phyloP scores from a whole-genome alignment of 1,140 invertebrate species.

The Drosophila erecta region DNA sequence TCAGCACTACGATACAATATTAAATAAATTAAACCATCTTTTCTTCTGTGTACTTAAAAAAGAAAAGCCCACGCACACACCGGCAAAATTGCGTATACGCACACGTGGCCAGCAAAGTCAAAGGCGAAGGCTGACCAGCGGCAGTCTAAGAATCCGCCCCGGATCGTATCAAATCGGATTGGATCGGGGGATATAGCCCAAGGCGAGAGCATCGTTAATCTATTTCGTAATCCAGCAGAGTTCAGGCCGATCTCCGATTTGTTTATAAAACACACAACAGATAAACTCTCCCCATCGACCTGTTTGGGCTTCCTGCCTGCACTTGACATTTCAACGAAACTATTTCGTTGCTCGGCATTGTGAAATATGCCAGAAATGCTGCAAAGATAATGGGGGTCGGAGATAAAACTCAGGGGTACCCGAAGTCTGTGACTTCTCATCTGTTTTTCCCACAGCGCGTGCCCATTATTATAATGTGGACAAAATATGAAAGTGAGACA shows the following conservation, averaged over 20 bases:
- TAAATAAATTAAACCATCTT: neutral
- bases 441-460: constrained; percentile 29
- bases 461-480: constrained; percentile 53
- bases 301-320: constrained; percentile 50
- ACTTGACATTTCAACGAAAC: constrained; percentile 79
- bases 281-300: constrained; percentile 20
- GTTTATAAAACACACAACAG: constrained; percentile 43
- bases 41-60: neutral
- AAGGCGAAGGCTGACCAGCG: constrained; percentile 65
- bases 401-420: neutral
- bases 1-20: too few relatives aligned
- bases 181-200: constrained; percentile 20
- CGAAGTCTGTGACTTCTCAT: constrained; percentile 36
- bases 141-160: constrained; percentile 6
- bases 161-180: neutral
- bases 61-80: constrained; percentile 9
- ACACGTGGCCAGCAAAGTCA: constrained; percentile 79
- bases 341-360: constrained; percentile 68
- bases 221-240: constrained; percentile 60
- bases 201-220: constrained; percentile 46
- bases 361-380: constrained; percentile 77
- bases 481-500: constrained; percentile 56
- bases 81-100: constrained; percentile 73
- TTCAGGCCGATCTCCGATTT: constrained; percentile 42
- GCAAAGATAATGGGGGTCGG: constrained; percentile 37